A percentile compares a stretch with the other conserved stretches of the same genome.
Conservation (phyloP, 2,113 vertebrate genomes). For the Hyla sarda region DNA sequence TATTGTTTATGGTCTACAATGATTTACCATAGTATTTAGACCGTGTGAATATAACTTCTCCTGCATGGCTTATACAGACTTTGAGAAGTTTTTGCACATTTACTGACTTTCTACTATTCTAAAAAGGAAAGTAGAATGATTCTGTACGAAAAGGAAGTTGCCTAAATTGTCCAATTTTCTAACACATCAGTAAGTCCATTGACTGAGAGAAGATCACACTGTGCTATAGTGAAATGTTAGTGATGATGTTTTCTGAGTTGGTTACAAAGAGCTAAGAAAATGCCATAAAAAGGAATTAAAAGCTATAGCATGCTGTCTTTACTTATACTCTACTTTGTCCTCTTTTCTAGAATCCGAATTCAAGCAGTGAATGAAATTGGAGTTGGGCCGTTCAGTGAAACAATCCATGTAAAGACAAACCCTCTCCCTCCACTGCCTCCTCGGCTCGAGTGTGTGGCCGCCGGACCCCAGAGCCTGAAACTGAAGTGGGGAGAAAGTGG, state of each 20-base stretch:
- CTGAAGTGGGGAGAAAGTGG: slow-evolving; percentile 93
- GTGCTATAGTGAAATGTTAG: neutral
- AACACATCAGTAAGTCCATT: neutral
- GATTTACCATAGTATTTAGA: slow-evolving; percentile 36
- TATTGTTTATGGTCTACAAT: neutral
- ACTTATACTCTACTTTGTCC: neutral
- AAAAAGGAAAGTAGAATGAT: neutral
- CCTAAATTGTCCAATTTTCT: neutral
- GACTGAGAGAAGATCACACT: neutral
- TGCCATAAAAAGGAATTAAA: neutral
- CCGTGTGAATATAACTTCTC: neutral
- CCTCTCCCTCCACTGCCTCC: slow-evolving; percentile 91
- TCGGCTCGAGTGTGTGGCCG: slow-evolving; percentile 89
- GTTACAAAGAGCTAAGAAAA: neutral
- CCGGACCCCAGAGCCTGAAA: slow-evolving; percentile 96
- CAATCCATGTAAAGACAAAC: slow-evolving; percentile 86
- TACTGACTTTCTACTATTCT: neutral
- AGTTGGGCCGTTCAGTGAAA: slow-evolving; percentile 84
- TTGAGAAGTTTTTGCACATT: neutral
- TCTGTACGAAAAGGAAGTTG: too few relatives aligned
- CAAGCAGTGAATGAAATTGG: slow-evolving; percentile 94
- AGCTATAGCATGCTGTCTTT: neutral
- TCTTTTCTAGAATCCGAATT: slow-evolving; percentile 81
- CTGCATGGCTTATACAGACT: neutral
- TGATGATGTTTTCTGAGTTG: neutral